Base-by-base conservation (phyloP, 1,140 invertebrate genomes). In the Lepidurus packardi region DNA sequence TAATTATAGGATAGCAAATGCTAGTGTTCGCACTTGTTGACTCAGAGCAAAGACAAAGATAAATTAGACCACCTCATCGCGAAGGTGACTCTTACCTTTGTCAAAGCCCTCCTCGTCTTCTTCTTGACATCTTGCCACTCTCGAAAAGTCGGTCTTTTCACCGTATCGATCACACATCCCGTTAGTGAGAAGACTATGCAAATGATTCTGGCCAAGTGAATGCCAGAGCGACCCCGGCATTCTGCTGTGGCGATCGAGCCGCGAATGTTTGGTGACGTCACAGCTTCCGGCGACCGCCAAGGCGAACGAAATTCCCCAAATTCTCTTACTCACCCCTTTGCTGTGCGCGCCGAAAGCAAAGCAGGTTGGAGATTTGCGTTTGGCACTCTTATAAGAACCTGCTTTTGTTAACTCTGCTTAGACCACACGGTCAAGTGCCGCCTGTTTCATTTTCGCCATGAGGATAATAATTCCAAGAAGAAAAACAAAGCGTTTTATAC, bases 291-390 rank as follows among this genome's bases (percentile, higher is more conserved):
- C 53, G 53, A 65, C 53, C 53, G 53, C 8, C 13, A 21, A 7
- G 53, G 21, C 21, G 53, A 65, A 65, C 53, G 53, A 65, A 65
- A 65, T 65, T 65, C 53, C 53, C 53, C 53, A 65, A 65, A 65
- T 65, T 65, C 53, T 65, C 53, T 65, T 65, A 65, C 53, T 65
- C 53, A 65, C 53, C 53, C 53, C 53, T 65, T 65, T 21, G 9
- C 16, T n/a, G 53, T 13, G 45, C 16, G 53, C 16, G 16, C 21
- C 16, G 45, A 47, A 16, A 21, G 53, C 16, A 7, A 21, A 21
- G 53, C 8, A 47, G 16, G 53, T 13, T 65, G 53, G 5, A 21
- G 7, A 16, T 21, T 21, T 65, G 6, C 53, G 8, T 16, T 65
- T 21, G 16, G 16, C 10, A 13, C 53, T 21, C 16, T 13, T 65